A percentile compares a stretch with the other conserved stretches of the same genome.
These are phyloP conservation scores for Malurus alboscapulatus DNA, from an alignment of 2,113 vertebrate genomes.

Conservation along the genomic window DNA sequence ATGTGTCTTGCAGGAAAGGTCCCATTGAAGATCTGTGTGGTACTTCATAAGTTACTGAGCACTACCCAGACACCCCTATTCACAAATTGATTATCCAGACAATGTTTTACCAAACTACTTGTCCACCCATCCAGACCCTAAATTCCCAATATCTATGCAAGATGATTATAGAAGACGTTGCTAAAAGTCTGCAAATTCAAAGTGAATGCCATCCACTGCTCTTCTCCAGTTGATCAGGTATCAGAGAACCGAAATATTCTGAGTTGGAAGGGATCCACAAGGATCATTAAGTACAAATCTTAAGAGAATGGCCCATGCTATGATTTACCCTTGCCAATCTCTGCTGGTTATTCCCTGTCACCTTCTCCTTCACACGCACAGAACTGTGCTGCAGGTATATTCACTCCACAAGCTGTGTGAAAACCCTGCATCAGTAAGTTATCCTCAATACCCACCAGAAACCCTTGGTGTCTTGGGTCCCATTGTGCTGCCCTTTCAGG, in stretches of 20 bases:
- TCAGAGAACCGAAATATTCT: not conserved
- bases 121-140: not conserved
- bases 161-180: not conserved
- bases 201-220: not conserved
- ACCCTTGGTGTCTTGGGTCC: not conserved
- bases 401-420: not conserved
- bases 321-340: not conserved
- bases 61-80: not conserved
- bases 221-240: not conserved
- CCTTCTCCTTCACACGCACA: not conserved
- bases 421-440: not conserved
- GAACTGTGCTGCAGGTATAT: not conserved
- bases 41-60: not conserved
- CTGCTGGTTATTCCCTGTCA: not conserved
- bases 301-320: not conserved
- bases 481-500: not conserved
- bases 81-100: not conserved
- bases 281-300: not conserved
- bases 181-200: not conserved
- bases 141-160: not conserved
- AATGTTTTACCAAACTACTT: not conserved
- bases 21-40: not conserved
- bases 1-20: not conserved
- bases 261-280: not conserved
- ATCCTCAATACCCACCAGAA: not conserved